Percentiles rank a stretch among this genome's conserved stretches.
Evolutionary conservation across 2,888 invertebrate genomes (phyloP).

Genomic region (Seladonia tumulorum): DNA sequence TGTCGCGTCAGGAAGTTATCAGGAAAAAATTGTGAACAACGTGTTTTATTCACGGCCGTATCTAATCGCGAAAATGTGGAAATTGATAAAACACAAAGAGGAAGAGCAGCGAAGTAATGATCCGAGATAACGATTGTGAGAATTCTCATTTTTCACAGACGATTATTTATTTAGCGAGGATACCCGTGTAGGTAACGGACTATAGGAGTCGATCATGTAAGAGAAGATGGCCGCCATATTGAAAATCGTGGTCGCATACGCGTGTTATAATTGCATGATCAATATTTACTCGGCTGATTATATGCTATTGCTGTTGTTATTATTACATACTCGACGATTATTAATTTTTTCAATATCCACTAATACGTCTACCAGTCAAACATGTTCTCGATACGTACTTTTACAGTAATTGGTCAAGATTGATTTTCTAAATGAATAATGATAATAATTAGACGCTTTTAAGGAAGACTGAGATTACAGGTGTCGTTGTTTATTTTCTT

Average conservation of each 20-base stretch:
- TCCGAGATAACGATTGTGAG: background rate
- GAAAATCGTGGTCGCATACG: conserved; percentile 6
- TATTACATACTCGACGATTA: background rate
- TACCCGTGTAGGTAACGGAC: background rate
- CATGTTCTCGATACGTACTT: background rate
- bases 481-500: background rate
- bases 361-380: background rate
- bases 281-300: background rate
- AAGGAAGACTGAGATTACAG: background rate
- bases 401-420: background rate
- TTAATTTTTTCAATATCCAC: background rate
- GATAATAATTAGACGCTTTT: background rate
- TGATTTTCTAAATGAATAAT: background rate
- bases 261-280: background rate
- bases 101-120: background rate
- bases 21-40: background rate
- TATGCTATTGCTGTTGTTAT: background rate
- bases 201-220: background rate
- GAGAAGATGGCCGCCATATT: conserved; percentile 6
- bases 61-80: background rate
- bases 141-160: background rate
- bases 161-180: background rate
- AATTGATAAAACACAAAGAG: background rate
- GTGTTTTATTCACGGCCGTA: background rate
- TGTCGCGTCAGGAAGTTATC: background rate